A percentile compares a stretch with the other conserved stretches of the same genome.
Evolutionary conservation across 2,113 vertebrate genomes (phyloP).

Genomic region (Gambusia holbrooki): DNA sequence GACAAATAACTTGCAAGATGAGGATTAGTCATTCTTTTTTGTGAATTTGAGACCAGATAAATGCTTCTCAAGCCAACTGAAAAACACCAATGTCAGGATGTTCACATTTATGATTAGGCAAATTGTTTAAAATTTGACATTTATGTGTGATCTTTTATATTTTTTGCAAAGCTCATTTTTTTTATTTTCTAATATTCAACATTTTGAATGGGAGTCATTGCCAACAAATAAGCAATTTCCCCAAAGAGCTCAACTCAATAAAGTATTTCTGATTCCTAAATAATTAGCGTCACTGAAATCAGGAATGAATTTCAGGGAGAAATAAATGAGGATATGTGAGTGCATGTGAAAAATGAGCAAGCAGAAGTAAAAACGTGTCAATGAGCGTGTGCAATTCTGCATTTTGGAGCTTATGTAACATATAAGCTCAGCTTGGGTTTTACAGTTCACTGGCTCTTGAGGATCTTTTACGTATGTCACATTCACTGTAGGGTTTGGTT

Average conservation of each 20-base stretch:
- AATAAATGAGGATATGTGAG: no score
- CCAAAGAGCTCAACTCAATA: no score
- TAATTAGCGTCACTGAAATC: not conserved
- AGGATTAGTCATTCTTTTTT: not conserved
- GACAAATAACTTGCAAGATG: not conserved
- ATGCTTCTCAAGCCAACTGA: not conserved
- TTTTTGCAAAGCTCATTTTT: no score
- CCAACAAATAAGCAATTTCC: no score
- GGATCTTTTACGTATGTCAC: conserved; percentile 37
- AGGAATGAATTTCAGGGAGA: no score
- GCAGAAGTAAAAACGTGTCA: not conserved
- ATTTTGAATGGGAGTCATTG: no score
- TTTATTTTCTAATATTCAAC: no score
- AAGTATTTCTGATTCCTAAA: no score
- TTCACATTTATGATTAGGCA: not conserved
- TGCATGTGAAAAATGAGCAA: not conserved
- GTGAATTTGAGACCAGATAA: not conserved
- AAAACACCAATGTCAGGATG: not conserved
- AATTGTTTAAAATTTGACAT: no score
- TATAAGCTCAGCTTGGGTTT: not conserved
- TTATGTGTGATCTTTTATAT: no score
- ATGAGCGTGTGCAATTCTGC: not conserved
- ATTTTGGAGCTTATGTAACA: conserved; percentile 46
- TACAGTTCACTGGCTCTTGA: conserved; percentile 24
- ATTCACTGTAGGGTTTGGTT: conserved; percentile 22